Evolutionary conservation across 2,888 invertebrate genomes (phyloP).

Genomic region (Drosophila conformis): DNA sequence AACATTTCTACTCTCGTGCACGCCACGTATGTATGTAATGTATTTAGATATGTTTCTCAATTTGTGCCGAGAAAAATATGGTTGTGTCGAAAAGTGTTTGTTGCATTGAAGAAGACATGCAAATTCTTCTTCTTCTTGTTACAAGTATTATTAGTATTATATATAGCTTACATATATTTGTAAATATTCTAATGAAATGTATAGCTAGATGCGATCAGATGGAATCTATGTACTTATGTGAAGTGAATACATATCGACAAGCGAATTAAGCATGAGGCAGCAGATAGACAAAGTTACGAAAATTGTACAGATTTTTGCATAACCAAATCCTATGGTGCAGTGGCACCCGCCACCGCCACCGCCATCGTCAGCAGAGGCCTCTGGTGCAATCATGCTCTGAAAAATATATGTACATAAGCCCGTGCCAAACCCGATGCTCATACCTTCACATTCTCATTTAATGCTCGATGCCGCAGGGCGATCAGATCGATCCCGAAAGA

Average conservation of each 20-base stretch:
- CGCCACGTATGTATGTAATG: background rate
- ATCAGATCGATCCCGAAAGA: conserved; percentile 82
- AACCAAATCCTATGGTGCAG: conserved; percentile 51
- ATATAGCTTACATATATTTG: background rate
- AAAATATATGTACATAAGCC: conserved; percentile 74
- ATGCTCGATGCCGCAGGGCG: conserved; percentile 74
- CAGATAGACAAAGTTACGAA: conserved; percentile 5
- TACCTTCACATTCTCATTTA: conserved; percentile 67
- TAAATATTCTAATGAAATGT: background rate
- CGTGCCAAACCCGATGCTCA: conserved; percentile 77
- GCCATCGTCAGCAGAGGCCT: conserved; percentile 6
- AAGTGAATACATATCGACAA: background rate
- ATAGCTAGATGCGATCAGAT: background rate
- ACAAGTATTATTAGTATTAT: background rate
- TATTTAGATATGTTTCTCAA: background rate
- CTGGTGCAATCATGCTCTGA: conserved; percentile 40
- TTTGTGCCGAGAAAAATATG: background rate
- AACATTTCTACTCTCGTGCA: background rate
- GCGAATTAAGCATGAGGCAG: background rate
- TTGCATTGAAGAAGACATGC: background rate
- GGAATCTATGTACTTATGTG: background rate
- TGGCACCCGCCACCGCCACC: conserved; percentile 29
- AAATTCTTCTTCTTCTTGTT: background rate
- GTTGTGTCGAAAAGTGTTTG: background rate
- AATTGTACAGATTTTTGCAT: conserved; percentile 61